Evolutionary conservation across 1,140 invertebrate genomes (phyloP).

Genomic region (Psix sp.): DNA sequence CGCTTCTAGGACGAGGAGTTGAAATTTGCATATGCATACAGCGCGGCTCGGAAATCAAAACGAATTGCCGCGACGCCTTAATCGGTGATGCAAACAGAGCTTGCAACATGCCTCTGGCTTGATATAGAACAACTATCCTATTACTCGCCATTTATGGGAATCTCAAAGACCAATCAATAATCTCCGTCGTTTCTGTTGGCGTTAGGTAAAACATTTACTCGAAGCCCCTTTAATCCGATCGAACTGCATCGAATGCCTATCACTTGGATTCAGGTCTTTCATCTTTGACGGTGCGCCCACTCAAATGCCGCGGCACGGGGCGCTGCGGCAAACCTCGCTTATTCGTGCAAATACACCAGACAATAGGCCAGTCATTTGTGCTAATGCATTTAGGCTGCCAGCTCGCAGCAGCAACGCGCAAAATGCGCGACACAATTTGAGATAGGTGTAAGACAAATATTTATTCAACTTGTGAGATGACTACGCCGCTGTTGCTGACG

Average conservation of each 20-base stretch:
- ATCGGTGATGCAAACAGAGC: slow-evolving; percentile 29
- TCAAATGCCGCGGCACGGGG: slow-evolving; percentile 19
- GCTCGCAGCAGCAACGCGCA: slow-evolving; percentile 6
- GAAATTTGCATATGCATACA: slow-evolving; percentile 1
- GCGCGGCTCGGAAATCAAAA: slow-evolving; percentile 17
- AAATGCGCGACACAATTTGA: slow-evolving; percentile 29
- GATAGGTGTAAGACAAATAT: slow-evolving; percentile 43
- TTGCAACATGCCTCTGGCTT: slow-evolving; percentile 2
- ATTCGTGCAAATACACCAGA: not conserved
- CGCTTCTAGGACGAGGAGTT: too few relatives aligned
- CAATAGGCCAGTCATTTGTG: slow-evolving; percentile 3
- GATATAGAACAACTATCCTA: slow-evolving; percentile 17
- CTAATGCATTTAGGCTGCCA: slow-evolving; percentile 10
- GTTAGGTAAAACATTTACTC: slow-evolving; percentile 41
- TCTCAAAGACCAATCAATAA: slow-evolving; percentile 48
- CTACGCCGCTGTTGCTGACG: slow-evolving; percentile 30
- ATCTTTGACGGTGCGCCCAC: slow-evolving; percentile 9
- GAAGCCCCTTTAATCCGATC: slow-evolving; percentile 41
- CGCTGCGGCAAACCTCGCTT: too few relatives aligned
- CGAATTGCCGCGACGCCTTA: slow-evolving; percentile 17
- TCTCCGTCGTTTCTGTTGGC: slow-evolving; percentile 12
- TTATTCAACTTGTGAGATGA: slow-evolving; percentile 38
- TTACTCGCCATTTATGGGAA: slow-evolving; percentile 44
- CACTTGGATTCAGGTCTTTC: slow-evolving; percentile 43
- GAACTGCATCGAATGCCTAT: slow-evolving; percentile 38